A percentile compares a stretch with the other conserved stretches of the same genome.
Evolutionary conservation across 2,888 invertebrate genomes (phyloP).

Genomic region (Machimus atricapillus): DNA sequence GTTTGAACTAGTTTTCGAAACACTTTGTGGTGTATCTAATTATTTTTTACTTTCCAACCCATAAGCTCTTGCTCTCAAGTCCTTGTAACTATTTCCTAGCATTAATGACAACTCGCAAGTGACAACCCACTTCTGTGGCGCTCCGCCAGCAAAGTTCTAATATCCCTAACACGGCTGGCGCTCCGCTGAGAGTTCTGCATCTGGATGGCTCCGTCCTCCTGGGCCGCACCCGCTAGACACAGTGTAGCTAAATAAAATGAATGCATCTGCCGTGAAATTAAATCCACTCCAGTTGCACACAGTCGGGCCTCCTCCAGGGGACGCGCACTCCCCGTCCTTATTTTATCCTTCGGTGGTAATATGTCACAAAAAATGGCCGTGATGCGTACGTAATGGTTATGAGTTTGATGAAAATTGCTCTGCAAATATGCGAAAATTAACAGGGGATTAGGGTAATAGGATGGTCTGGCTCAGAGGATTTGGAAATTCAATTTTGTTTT

Average conservation of each 20-base stretch:
- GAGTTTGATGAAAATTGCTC: conserved; percentile 12
- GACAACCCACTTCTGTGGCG: not conserved
- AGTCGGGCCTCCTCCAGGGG: conserved; percentile 1
- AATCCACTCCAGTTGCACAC: conserved; percentile 1
- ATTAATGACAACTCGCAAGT: not conserved
- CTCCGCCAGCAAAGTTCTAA: not conserved
- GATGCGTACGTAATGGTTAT: not conserved
- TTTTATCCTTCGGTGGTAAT: conserved; percentile 15
- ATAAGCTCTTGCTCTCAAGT: not conserved
- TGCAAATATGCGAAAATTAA: conserved; percentile 9
- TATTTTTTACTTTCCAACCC: not conserved
- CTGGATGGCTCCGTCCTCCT: not conserved
- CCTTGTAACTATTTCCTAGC: not conserved
- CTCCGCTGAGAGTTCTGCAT: not conserved
- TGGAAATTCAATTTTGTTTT: not conserved
- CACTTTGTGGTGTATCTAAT: not conserved
- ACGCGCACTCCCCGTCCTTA: not conserved
- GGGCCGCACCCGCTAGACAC: not conserved
- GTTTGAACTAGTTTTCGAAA: not conserved
- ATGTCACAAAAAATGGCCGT: conserved; percentile 5
- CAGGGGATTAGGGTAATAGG: not conserved
- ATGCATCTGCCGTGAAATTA: conserved; percentile 23
- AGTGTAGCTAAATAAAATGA: conserved; percentile 20
- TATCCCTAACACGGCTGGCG: not conserved
- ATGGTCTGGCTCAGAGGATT: not conserved